These are phyloP conservation scores for Callipepla squamata DNA, from an alignment of 2,113 vertebrate species.

Conservation along the genomic window DNA sequence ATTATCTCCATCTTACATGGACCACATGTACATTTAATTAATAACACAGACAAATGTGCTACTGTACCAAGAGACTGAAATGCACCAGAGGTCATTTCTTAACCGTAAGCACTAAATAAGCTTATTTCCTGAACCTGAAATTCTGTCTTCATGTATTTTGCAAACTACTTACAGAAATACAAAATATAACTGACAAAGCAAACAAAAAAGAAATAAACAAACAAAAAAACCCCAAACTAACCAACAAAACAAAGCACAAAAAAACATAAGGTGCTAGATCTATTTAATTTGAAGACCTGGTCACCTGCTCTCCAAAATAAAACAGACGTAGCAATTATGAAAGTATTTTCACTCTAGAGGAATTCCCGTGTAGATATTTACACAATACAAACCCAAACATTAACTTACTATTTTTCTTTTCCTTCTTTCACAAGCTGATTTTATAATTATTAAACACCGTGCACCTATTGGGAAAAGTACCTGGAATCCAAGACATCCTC, in stretches of 20 bases:
- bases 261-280: neutral
- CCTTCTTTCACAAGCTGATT: neutral
- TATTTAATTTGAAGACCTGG: neutral
- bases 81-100: neutral
- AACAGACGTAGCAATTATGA: neutral
- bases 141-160: neutral
- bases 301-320: neutral
- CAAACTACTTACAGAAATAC: neutral
- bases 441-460: neutral
- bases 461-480: neutral
- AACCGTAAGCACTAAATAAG: neutral
- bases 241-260: neutral
- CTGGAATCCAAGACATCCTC: neutral
- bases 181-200: neutral
- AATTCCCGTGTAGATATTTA: neutral
- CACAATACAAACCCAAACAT: neutral
- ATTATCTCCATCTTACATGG: conserved; percentile 37
- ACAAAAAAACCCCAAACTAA: neutral
- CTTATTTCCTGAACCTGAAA: neutral
- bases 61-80: neutral
- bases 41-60: neutral
- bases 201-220: neutral
- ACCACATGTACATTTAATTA: neutral
- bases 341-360: neutral
- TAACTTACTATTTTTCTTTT: neutral